Conservation (phyloP, 2,888 invertebrate genomes). For the Lampropteryx suffumata region DNA sequence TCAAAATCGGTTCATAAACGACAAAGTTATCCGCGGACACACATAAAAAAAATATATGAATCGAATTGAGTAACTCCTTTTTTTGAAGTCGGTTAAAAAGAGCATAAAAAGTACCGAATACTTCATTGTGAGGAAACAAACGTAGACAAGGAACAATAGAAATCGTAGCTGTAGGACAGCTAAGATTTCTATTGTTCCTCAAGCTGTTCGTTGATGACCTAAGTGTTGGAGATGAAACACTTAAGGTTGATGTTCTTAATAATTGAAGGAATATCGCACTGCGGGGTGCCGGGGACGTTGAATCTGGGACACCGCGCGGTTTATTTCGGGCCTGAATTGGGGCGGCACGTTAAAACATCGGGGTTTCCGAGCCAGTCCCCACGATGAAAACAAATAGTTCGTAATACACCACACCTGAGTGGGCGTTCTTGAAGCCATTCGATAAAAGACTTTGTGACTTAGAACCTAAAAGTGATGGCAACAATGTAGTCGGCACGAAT, state of each 20-base stretch:
- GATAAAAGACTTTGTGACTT: constrained; percentile 41
- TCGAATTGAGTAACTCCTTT: too few relatives aligned
- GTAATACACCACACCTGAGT: constrained; percentile 58
- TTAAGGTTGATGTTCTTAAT: constrained; percentile 40
- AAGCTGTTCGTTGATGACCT: constrained; percentile 12
- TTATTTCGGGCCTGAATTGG: constrained; percentile 77
- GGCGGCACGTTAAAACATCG: constrained; percentile 72
- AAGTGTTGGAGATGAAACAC: constrained; percentile 24
- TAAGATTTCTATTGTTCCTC: too few relatives aligned
- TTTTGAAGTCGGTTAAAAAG: too few relatives aligned
- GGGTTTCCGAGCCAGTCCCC: constrained; percentile 60
- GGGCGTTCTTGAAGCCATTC: constrained; percentile 45
- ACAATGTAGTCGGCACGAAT: constrained; percentile 34
- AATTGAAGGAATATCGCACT: constrained; percentile 47
- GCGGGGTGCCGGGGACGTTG: constrained; percentile 47
- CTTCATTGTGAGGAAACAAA: background rate
- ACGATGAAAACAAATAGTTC: constrained; percentile 66
- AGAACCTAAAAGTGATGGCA: constrained; percentile 37
- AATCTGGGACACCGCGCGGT: constrained; percentile 66
- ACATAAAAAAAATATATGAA: too few relatives aligned
- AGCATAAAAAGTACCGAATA: too few relatives aligned
- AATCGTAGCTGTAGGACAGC: too few relatives aligned
- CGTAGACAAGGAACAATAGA: constrained; percentile 10
- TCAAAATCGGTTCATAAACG: too few relatives aligned
- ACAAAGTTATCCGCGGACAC: too few relatives aligned